These are phyloP conservation scores for Petaurus breviceps DNA, from an alignment of 2,113 vertebrate species.

Conservation along the genomic window DNA sequence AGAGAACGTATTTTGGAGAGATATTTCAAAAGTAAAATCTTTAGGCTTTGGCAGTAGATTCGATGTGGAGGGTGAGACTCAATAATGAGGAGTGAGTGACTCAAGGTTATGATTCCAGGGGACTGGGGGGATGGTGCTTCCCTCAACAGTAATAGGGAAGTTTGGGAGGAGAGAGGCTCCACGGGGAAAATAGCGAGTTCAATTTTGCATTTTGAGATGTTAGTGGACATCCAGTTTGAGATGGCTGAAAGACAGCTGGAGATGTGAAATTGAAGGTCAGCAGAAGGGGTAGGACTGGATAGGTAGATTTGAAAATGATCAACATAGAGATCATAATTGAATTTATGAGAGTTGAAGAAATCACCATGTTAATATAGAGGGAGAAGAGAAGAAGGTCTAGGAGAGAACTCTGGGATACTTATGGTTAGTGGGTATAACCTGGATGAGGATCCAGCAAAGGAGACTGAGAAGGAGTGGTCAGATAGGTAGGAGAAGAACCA, in stretches of 20 bases:
- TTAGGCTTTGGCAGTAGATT: not conserved
- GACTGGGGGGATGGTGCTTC: too few species aligned
- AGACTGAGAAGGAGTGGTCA: too few species aligned
- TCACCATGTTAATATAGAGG: too few species aligned
- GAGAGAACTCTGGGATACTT: too few species aligned
- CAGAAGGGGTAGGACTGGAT: not conserved
- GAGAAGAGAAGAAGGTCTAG: too few species aligned
- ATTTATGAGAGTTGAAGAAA: too few species aligned
- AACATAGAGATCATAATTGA: too few species aligned
- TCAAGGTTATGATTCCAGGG: not conserved
- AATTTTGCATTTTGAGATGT: not conserved
- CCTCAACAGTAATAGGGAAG: not conserved
- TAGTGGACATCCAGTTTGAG: not conserved
- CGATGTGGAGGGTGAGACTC: not conserved
- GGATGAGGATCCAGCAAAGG: too few species aligned
- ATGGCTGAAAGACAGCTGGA: not conserved
- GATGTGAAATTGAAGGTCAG: not conserved
- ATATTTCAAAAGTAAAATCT: not conserved
- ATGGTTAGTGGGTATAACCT: too few species aligned
- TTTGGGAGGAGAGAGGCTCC: not conserved
- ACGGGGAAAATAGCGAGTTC: not conserved
- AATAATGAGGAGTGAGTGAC: not conserved
- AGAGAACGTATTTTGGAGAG: not conserved
- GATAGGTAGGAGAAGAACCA: too few species aligned
- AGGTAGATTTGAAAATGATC: not conserved